These are phyloP conservation scores for Lissonota sp. DNA, from an alignment of 2,888 invertebrate genomes.

Conservation along the genomic window DNA sequence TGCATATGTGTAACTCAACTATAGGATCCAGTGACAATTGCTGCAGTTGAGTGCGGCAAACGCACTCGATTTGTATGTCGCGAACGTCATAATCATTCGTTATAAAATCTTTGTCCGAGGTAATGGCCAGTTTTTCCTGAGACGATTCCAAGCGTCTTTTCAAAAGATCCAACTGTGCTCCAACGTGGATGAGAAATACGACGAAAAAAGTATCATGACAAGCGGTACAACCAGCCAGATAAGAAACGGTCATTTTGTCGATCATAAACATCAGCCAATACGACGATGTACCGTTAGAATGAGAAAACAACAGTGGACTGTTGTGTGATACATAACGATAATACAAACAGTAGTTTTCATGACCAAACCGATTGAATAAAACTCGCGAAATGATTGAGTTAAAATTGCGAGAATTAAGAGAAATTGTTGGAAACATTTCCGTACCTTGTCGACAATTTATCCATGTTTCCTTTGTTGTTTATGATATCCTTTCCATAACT, in stretches of 20 bases:
- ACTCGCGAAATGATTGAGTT: background rate
- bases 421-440: background rate
- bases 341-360: background rate
- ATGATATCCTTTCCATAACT: slow-evolving; percentile 55
- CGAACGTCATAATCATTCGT: slow-evolving; percentile 20
- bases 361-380: background rate
- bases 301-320: slow-evolving; percentile 50
- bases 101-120: background rate
- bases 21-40: slow-evolving; percentile 46
- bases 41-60: slow-evolving; percentile 48
- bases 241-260: slow-evolving; percentile 52
- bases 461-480: slow-evolving; percentile 39
- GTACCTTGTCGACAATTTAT: slow-evolving; percentile 58
- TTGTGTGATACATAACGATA: background rate
- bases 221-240: slow-evolving; percentile 54
- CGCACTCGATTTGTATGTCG: slow-evolving; percentile 48
- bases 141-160: slow-evolving; percentile 54
- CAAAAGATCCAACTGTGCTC: slow-evolving; percentile 61
- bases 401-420: background rate
- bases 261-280: slow-evolving; percentile 56
- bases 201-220: slow-evolving; percentile 62
- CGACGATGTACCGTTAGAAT: slow-evolving; percentile 28
- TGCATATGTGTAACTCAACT: slow-evolving; percentile 58
- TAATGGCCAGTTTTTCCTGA: slow-evolving; percentile 8
- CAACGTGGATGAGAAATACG: slow-evolving; percentile 59